Base-by-base conservation (phyloP, 2,113 vertebrate genomes). In the Scopus umbretta region DNA sequence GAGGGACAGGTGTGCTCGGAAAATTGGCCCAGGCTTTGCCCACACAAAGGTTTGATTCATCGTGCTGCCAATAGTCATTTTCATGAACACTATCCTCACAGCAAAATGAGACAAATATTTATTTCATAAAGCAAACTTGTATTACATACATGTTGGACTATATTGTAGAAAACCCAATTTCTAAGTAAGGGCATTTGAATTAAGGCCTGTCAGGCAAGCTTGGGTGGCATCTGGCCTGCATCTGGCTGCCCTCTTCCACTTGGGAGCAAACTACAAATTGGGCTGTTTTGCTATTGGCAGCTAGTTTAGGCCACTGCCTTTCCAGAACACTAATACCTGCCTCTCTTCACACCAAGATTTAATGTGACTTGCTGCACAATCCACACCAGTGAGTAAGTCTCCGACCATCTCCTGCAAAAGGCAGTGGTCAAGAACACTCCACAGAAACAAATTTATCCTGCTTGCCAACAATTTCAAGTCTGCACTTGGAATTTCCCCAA, bases 381-480 rank as follows among this genome's bases (percentile, higher is more conserved):
- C 59, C 68, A 67, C 6, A 22, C 6, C 34, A 56, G 6, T 3
- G 7, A 73, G 16, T 11, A 26, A 78, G 17, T 78, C 38, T 86
- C 7, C 2, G 4, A 20, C 13, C 4, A 11, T 9, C 38, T 67
- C 52, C 55, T 25, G 29, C 16, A 70, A 73, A 88, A 96, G 7
- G 13, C n/a, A 59, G 25, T 5, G 49, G 50, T 30, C 36, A 80
- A 84, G 47, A 95, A 84, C 2, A 5, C 47, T 86, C 42, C 50
- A 67, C 68, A 87, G 61, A 26, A 79, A 85, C 65, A 75, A 22
- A 92, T 34, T 6, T 29, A 25, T 20, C n/a, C 53, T 52, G 38
- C 76, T 96, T 61, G 82, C 56, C 83, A 75, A 92, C 78, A 85
- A 55, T 89, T 88, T 89, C 92, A 96, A 92, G 94, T 27, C 84